Evolutionary conservation across 53 echinoderm and acorn worm genomes (phyloP).

Genomic region (Holothuria leucospilota): DNA sequence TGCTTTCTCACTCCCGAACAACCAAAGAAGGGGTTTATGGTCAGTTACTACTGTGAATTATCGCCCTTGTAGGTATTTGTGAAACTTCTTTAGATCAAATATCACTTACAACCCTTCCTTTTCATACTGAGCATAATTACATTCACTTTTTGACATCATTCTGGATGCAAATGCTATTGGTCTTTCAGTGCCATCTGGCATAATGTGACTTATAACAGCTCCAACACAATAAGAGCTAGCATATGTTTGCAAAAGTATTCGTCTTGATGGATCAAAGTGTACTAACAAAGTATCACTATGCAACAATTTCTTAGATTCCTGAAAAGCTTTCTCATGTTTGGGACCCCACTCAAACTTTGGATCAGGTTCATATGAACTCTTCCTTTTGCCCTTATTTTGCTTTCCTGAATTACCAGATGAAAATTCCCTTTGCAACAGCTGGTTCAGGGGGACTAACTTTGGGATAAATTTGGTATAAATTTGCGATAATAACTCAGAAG

Average conservation of each 20-base stretch:
- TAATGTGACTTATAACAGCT: constrained; percentile 54
- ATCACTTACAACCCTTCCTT: constrained; percentile 67
- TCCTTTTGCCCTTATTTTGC: not conserved
- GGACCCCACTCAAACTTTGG: constrained; percentile 41
- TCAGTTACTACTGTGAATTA: constrained; percentile 62
- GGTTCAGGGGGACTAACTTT: constrained; percentile 31
- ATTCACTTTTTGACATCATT: no score
- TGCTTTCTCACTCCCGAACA: constrained; percentile 57
- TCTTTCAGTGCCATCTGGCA: constrained; percentile 56
- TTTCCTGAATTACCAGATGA: not conserved
- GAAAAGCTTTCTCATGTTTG: constrained; percentile 44
- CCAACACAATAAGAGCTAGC: constrained; percentile 63
- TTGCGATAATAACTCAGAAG: constrained; percentile 59
- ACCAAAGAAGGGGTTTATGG: constrained; percentile 63
- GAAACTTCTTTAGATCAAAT: constrained; percentile 72
- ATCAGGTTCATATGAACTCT: constrained; percentile 11
- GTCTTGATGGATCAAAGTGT: constrained; percentile 43
- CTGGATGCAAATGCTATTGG: no score
- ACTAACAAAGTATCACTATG: constrained; percentile 24
- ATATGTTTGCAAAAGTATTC: constrained; percentile 51
- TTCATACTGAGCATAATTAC: no score
- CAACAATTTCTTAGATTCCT: constrained; percentile 36
- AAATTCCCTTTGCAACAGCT: constrained; percentile 47
- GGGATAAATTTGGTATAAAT: constrained; percentile 57
- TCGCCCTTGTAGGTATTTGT: constrained; percentile 65